Evolutionary conservation across 2,797 vertebrate species (phyloP).

Genomic region (Tachyglossus aculeatus): DNA sequence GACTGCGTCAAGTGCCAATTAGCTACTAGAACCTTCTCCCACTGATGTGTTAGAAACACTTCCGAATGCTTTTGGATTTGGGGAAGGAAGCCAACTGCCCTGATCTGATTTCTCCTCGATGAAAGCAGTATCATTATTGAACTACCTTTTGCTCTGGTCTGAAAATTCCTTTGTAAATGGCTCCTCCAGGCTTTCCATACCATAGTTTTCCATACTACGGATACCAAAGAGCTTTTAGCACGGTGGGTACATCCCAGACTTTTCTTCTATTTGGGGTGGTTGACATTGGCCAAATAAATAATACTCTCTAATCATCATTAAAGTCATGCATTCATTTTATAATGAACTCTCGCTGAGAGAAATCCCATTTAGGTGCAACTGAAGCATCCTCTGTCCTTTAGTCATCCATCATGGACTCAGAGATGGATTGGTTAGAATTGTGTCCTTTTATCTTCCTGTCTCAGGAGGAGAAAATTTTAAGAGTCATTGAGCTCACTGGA

Average conservation of each 20-base stretch:
- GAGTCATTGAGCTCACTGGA: slow-evolving; percentile 17
- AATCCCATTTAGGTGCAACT: slow-evolving; percentile 15
- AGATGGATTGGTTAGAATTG: slow-evolving; percentile 30
- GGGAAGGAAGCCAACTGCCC: not conserved
- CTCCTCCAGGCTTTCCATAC: slow-evolving; percentile 66
- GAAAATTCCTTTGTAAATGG: slow-evolving; percentile 60
- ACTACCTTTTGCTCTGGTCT: slow-evolving; percentile 61
- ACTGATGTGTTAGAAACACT: too few species aligned
- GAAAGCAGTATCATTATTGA: slow-evolving; percentile 38
- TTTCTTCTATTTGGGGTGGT: slow-evolving; percentile 57
- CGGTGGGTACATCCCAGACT: slow-evolving; percentile 61
- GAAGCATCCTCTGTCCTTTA: slow-evolving; percentile 45
- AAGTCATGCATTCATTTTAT: slow-evolving; percentile 64
- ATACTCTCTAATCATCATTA: slow-evolving; percentile 62
- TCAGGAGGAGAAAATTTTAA: slow-evolving; percentile 41
- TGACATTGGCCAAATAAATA: slow-evolving; percentile 67
- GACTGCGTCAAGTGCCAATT: too few species aligned
- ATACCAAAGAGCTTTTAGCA: slow-evolving; percentile 62
- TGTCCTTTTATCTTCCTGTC: not conserved
- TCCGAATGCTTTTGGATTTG: too few species aligned
- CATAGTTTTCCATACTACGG: slow-evolving; percentile 62
- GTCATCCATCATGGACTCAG: slow-evolving; percentile 46
- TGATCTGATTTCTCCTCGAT: slow-evolving; percentile 47
- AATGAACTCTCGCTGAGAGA: slow-evolving; percentile 46
- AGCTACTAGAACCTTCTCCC: too few species aligned